Conservation (phyloP, 1,140 invertebrate species). For the Lasioglossum baleicum region DNA sequence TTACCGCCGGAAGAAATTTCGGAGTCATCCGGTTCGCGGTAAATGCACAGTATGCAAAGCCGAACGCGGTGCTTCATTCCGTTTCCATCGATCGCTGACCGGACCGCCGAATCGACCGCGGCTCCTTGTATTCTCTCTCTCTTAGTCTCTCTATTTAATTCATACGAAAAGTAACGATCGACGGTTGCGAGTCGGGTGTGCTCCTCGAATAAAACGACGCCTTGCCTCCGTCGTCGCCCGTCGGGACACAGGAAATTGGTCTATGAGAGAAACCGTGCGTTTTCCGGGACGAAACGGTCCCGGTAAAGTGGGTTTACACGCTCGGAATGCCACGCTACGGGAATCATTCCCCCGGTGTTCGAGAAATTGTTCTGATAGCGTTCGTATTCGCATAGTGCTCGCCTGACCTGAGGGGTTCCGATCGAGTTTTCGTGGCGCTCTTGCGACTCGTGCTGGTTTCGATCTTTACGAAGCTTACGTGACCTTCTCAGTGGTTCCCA, state of each 20-base stretch:
- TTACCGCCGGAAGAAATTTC: slow-evolving; percentile 55
- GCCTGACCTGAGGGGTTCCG: too few species aligned
- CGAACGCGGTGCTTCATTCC: slow-evolving; percentile 31
- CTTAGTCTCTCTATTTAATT: slow-evolving; percentile 9
- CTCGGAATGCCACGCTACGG: not conserved
- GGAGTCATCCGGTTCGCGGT: slow-evolving; percentile 47
- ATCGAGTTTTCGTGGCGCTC: too few species aligned
- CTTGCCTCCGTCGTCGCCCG: not conserved
- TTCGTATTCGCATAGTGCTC: not conserved
- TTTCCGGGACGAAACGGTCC: not conserved
- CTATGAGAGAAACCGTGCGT: not conserved
- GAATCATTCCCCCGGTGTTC: not conserved
- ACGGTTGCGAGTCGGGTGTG: not conserved
- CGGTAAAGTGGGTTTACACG: not conserved
- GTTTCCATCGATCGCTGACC: slow-evolving; percentile 22
- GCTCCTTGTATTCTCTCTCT: too few species aligned
- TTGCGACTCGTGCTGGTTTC: too few species aligned
- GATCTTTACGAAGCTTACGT: too few species aligned
- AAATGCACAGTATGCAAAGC: slow-evolving; percentile 45
- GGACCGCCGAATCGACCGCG: not conserved
- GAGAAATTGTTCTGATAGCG: not conserved
- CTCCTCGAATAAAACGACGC: not conserved
- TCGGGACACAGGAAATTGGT: not conserved
- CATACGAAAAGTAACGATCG: slow-evolving; percentile 27
- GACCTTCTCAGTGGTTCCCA: too few species aligned